Base-by-base conservation (phyloP, 2,888 invertebrate genomes). In the Trichogramma evanescens region DNA sequence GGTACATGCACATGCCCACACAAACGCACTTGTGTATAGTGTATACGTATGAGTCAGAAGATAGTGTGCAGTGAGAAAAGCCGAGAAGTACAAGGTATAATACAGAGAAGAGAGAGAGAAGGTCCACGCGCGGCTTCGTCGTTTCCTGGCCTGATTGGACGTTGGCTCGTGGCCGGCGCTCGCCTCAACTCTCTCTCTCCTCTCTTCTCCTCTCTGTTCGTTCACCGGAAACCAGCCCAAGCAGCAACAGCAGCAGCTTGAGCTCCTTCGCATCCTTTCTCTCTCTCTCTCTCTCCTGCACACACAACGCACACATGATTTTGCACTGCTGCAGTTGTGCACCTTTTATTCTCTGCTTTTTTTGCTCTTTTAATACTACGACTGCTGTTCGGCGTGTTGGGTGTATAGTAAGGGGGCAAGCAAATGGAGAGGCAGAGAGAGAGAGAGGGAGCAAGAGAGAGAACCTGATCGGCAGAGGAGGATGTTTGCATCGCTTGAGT, bases 131-230 rank as follows among this genome's bases (percentile, higher is more conserved):
- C 76, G 77, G 77, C 77, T 74, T 71, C 71, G 68, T 72, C 70
- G 71, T 69, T 75, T 75, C 71, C 74, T 71, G 72, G 67, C 72
- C 75, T 76, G 77, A 77, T 77, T 76, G 77, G 77, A 77, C 72
- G 73, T 67, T 72, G 77, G 77, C 77, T 77, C 77, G 77, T 77
- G 77, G 76, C 77, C 72, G 77, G 76, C 74, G 72, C 70, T 69
- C 72, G 72, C 71, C 72, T 26, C 26, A 26, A 26, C 26, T 26
- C 26, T 26, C 26, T 26, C 26, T 3, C 26, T 26, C 26, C 26
- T 26, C 26, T 26, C 26, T 2, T 26, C 26, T 26, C 3, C 26
- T 26, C 26, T 26, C 26, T 26, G 26, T 26, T 26, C 26, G 68
- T 69, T 70, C 71, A 72, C 71, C 71, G 72, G 72, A 73, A 73